phyloP scores from a whole-genome alignment of 2,888 invertebrate species.

The Reticulitermes lucifugus region DNA sequence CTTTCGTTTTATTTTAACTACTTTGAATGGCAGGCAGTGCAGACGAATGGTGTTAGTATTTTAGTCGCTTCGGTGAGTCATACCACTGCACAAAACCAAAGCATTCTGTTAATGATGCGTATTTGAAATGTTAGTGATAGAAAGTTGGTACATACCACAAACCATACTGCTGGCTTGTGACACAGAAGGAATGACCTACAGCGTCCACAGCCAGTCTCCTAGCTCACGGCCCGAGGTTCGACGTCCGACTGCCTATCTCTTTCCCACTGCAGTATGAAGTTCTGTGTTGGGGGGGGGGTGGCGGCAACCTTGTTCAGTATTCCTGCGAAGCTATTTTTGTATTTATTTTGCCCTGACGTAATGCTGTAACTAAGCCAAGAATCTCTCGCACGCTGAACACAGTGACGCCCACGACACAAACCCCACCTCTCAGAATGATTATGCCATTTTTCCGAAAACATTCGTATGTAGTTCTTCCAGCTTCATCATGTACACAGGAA shows the following conservation, averaged over 20 bases:
- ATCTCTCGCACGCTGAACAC: neutral
- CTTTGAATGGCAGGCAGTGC: too few relatives aligned
- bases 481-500: too few relatives aligned
- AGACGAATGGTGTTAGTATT: too few relatives aligned
- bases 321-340: conserved; percentile 5
- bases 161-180: conserved; percentile 16
- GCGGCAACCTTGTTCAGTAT: neutral
- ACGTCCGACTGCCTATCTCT: neutral
- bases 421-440: neutral
- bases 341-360: neutral
- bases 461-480: too few relatives aligned
- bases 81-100: neutral
- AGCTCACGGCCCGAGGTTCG: conserved; percentile 9
- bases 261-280: neutral
- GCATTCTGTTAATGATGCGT: neutral
- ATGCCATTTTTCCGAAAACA: too few relatives aligned
- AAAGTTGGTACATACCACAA: conserved; percentile 16
- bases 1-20: too few relatives aligned
- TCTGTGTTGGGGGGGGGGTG: neutral
- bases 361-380: neutral
- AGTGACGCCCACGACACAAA: neutral
- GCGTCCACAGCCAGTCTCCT: neutral
- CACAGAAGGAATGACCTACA: conserved; percentile 5
- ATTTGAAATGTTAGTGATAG: neutral
- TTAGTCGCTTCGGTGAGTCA: too few relatives aligned